These are phyloP conservation scores for Noctuana brunneofusca DNA, from an alignment of 2,888 invertebrate genomes.

Conservation along the genomic window DNA sequence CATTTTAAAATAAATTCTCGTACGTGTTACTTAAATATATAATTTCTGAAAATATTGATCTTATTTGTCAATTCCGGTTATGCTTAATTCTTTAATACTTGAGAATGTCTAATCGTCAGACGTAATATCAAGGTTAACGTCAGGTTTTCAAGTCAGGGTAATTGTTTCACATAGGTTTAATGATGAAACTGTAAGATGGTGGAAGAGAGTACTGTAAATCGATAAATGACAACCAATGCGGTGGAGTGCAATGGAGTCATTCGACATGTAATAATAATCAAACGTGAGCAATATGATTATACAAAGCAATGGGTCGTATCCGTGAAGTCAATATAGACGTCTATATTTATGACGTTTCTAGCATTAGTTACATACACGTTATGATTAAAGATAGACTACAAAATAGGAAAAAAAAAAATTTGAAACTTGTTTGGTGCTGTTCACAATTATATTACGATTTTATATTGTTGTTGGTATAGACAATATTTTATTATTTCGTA, in stretches of 20 bases:
- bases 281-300: background rate
- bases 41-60: conserved; percentile 26
- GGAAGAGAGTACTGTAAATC: background rate
- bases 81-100: conserved; percentile 1
- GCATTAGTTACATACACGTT: background rate
- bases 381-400: background rate
- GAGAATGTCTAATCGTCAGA: background rate
- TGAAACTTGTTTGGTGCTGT: too few relatives aligned
- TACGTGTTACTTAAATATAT: conserved; percentile 23
- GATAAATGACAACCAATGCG: conserved; percentile 9
- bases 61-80: conserved; percentile 26
- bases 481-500: too few relatives aligned
- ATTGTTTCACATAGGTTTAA: background rate
- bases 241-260: too few relatives aligned
- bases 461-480: too few relatives aligned
- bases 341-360: background rate
- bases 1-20: conserved; percentile 12
- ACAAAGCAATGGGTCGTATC: conserved; percentile 1
- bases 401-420: background rate
- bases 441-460: too few relatives aligned
- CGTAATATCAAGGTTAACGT: background rate
- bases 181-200: too few relatives aligned
- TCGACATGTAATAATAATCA: background rate
- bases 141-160: background rate
- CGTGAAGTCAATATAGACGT: background rate